Base-by-base conservation (phyloP, 1,140 invertebrate species). In the Drosophila obscura region DNA sequence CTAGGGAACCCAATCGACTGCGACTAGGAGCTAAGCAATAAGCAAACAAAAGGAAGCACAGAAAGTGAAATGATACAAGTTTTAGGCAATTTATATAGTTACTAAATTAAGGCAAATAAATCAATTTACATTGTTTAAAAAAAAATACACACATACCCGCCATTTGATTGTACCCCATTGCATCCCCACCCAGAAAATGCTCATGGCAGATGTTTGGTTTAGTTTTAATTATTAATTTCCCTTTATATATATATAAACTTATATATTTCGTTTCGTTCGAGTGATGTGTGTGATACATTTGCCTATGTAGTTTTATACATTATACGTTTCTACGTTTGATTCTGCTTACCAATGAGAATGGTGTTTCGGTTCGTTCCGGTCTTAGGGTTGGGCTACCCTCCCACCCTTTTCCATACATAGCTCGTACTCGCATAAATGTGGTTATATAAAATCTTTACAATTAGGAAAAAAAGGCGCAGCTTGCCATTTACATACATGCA, bases 361-460 rank as follows among this genome's bases (percentile, higher is more conserved):
- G 11, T 50, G 43, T 66, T 22, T 53, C 48, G 46, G 26, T 53
- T 52, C 44, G 49, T 39, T 55, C 50, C 9, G 60, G 44, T 56
- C 66, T 68, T 39, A 11, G 11, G 35, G 35, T 39, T 39, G 35
- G 35, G 35, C 11, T 39, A 19, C 19, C 19, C 19, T 1, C 19
- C 19, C 19, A 0, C 11, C 11, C 8, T 39, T 35, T 19, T 19
- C 19, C 26, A 28, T 39, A 39, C 35, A 39, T 28, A 28, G 5
- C 5, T 7, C 74, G 64, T 69, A 28, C 65, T 72, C 69, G 65
- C 74, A 87, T 88, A 87, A 79, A 88, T 87, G 87, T 87, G 80
- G 77, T 87, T 76, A 87, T 85, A 87, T 87, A 78, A 87, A 87
- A 87, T 87, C 69, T 77, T 85, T 85, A 85, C 74, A 85, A 68